Evolutionary conservation across 2,888 invertebrate genomes (phyloP), one percentile per base, ranked within the genome.

Genomic region (Tipula confusa): DNA sequence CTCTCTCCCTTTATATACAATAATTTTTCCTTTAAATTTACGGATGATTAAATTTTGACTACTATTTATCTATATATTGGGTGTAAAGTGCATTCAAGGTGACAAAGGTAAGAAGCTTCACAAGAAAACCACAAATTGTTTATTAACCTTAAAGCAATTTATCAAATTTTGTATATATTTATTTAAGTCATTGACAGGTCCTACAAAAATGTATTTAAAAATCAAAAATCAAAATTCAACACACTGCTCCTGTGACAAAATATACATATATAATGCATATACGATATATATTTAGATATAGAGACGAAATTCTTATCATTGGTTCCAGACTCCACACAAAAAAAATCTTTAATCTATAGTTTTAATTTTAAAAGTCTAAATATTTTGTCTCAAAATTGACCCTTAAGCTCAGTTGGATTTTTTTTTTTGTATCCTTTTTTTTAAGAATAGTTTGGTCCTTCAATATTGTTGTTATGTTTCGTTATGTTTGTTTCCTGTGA

Each of bases 161-260:
- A 24, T 64, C 24, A 64, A 64, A 24, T 64, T 48, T 18, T 48
- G 1, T 64, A 24, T 64, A n/a, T n/a, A 9, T 64, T 64, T 13
- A 24, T n/a, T n/a, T n/a, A 64, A 64, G 64, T 64, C 64, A 64
- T 64, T 64, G 64, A 64, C 6, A 48, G 48, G 7, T 5, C 64
- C 24, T 24, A 18, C 64, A 24, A 64, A 64, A 64, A 24, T 11
- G 9, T 24, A 38, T 43, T n/a, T 43, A n/a, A 43, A 43, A 43
- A 43, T 7, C 64, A 24, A 64, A 64, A n/a, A 64, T 64, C 4
- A 24, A 24, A 64, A 64, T 64, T 64, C n/a, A 64, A 64, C 64
- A 64, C 64, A 64, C 64, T 64, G 64, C 64, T 64, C 13, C 64
- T 64, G 64, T 64, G 64, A 64, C 43, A 43, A 43, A n/a, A n/a